Evolutionary conservation across 1,140 invertebrate genomes (phyloP).

Genomic region (Saccostrea cuccullata): DNA sequence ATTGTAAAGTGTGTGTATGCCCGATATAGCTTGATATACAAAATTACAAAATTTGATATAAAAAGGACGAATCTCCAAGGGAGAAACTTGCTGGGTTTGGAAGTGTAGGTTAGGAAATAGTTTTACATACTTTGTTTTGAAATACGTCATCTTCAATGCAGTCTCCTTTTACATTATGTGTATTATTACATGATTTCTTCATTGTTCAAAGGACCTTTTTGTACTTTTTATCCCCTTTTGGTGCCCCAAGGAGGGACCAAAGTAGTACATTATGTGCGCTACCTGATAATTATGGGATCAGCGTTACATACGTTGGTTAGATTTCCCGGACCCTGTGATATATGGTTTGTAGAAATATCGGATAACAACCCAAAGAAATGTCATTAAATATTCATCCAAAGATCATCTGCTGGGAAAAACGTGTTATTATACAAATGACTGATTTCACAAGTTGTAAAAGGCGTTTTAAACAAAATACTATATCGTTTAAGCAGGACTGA

Average conservation of each 20-base stretch:
- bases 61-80: background rate
- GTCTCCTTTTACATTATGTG: background rate
- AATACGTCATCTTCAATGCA: background rate
- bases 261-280: conserved; percentile 18
- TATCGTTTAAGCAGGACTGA: background rate
- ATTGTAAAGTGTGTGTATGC: background rate
- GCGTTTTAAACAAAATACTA: background rate
- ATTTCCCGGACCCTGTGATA: conserved; percentile 6
- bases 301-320: conserved; percentile 1
- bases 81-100: background rate
- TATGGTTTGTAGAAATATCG: conserved; percentile 36
- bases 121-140: background rate
- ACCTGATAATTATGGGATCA: conserved; percentile 5
- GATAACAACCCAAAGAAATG: conserved; percentile 27
- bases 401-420: conserved; percentile 7
- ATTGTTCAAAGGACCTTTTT: background rate
- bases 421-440: conserved; percentile 31
- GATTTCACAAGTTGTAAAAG: conserved; percentile 13
- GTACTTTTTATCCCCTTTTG: background rate
- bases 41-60: background rate
- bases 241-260: background rate
- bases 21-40: background rate
- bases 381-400: conserved; percentile 6
- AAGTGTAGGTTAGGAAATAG: background rate
- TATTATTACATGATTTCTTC: background rate